Percentiles rank a stretch among this genome's conserved stretches.
These are phyloP conservation scores for Scarus forsteni DNA, from an alignment of 2,797 vertebrate species.

Conservation along the genomic window DNA sequence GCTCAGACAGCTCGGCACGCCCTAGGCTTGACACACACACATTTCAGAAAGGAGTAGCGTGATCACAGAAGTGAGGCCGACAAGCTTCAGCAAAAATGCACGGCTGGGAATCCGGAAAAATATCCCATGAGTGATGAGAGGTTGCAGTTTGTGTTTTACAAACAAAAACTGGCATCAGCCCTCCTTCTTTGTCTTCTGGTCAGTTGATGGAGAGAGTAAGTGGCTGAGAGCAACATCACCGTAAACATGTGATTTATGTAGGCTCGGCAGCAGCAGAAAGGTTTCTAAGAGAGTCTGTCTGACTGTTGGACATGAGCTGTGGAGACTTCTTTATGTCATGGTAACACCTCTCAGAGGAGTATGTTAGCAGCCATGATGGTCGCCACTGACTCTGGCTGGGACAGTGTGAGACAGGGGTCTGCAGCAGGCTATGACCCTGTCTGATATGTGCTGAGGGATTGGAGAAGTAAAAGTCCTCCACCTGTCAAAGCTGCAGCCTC, in stretches of 20 bases:
- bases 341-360: slow-evolving; percentile 67
- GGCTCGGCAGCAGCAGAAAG: neutral
- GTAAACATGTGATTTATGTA: slow-evolving; percentile 28
- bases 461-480: slow-evolving; percentile 63
- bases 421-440: slow-evolving; percentile 67
- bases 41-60: slow-evolving; percentile 52
- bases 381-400: slow-evolving; percentile 52
- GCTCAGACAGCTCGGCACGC: slow-evolving; percentile 62
- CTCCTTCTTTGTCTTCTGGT: slow-evolving; percentile 14
- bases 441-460: slow-evolving; percentile 64
- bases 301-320: slow-evolving; percentile 46
- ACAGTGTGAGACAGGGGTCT: slow-evolving; percentile 76
- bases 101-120: slow-evolving; percentile 67
- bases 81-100: slow-evolving; percentile 71
- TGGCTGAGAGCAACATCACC: slow-evolving; percentile 1
- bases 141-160: slow-evolving; percentile 57
- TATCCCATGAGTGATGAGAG: slow-evolving; percentile 75
- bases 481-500: slow-evolving; percentile 64
- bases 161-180: slow-evolving; percentile 10
- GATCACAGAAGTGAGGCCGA: slow-evolving; percentile 69
- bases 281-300: slow-evolving; percentile 24
- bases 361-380: slow-evolving; percentile 42
- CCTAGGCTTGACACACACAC: slow-evolving; percentile 58
- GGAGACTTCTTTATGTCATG: slow-evolving; percentile 55
- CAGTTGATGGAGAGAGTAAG: slow-evolving; percentile 26